Evolutionary conservation across 2,888 invertebrate genomes (phyloP), one percentile per base, ranked within the genome.

Genomic region (Tribolium freemani): DNA sequence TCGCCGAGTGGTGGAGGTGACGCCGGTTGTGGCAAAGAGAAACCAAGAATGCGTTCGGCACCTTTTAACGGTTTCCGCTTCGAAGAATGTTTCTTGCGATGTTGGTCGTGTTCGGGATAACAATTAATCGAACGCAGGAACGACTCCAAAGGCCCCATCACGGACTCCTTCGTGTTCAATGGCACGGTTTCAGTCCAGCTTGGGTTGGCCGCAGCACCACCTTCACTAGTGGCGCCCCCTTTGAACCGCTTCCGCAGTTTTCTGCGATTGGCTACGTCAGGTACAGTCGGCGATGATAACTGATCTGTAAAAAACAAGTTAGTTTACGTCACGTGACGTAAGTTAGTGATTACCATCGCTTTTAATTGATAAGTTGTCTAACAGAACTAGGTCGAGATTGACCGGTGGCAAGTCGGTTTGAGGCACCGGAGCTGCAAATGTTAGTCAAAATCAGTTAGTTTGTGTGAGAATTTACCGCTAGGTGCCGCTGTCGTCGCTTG

Each of bases 131-230:
- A 86, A 2, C 85, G 81, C 53, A 86, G 76, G 69, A 86, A 85
- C 2, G 84, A 83, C 76, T 86, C 86, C 50, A 86, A 74, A 1
- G 86, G 86, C 6, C 86, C 85, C 85, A 86, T 83, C 8, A 83
- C 83, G 3, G 83, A 82, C 69, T 83, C 83, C 68, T 83, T 83
- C 8, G 83, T 83, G 61, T 76, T 80, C 11, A 83, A 73, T 3
- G 83, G 82, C 38, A 83, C 78, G 1, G 83, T 83, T 76, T 83
- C 83, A 16, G 80, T 80, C 83, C 82, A 83, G n/a, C 71, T 74
- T 4, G 71, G 51, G 46, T 73, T 57, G 5, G 76, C 51, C 5
- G 79, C 69, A 2, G 64, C 73, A 38, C 64, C 73, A 46, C 66
- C 54, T 9, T 66, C 64, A n/a, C 73, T 60, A 16, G 71, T 60